Evolutionary conservation across 2,888 invertebrate species (phyloP).

Genomic region (Drosophila sordidula): DNA sequence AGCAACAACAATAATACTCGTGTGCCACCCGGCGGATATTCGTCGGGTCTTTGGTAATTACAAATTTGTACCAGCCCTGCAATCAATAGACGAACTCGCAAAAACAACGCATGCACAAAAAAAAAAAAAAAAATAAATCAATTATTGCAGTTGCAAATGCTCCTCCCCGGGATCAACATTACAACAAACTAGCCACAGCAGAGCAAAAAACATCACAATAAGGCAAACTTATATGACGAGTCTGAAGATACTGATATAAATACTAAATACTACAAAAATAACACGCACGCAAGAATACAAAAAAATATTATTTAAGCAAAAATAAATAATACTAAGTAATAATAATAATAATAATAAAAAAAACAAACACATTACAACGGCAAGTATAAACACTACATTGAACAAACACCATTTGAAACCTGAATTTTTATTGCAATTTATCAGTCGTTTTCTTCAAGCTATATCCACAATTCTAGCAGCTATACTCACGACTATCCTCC

Average conservation of each 20-base stretch:
- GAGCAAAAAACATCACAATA: not conserved
- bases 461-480: constrained; percentile 17
- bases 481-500: not conserved
- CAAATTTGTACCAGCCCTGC: not conserved
- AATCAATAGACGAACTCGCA: not conserved
- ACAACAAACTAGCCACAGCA: not conserved
- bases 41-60: constrained; percentile 22
- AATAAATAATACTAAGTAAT: too few species aligned
- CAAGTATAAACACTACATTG: not conserved
- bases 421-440: not conserved
- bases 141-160: not conserved
- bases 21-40: constrained; percentile 19
- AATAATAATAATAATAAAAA: too few species aligned
- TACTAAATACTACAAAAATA: not conserved
- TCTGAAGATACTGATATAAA: too few species aligned
- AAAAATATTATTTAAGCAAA: too few species aligned
- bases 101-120: not conserved
- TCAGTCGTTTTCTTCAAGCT: constrained; percentile 1
- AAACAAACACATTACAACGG: not conserved
- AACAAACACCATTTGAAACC: not conserved
- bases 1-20: not conserved
- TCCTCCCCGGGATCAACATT: not conserved
- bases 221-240: not conserved
- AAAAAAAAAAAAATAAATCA: not conserved
- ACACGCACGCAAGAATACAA: too few species aligned